Base-by-base conservation (phyloP, 2,113 vertebrate species). In the Serilophus lunatus region DNA sequence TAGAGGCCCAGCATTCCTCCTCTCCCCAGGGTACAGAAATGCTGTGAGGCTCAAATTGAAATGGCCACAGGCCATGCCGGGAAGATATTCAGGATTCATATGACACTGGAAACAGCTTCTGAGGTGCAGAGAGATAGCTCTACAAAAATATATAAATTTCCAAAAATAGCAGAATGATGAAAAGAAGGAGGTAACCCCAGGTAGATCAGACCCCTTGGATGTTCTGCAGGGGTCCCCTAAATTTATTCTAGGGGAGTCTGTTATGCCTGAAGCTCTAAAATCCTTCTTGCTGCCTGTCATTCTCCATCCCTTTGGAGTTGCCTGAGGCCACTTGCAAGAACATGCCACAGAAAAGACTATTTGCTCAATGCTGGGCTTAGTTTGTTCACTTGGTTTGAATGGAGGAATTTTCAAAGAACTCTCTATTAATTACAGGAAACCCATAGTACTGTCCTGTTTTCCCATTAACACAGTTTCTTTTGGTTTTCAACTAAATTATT, bases 341-440 rank as follows among this genome's bases (percentile, higher is more conserved):
- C 82, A 70, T 33, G 28, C 66, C 88, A 90, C 36, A 78, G 64
- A 75, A 70, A 86, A 95, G 78, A 68, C 51, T 86, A 56, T 36
- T 54, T 89, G n/a, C 63, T 88, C 65, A 95, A 97, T 98, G 97
- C 98, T 98, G 98, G 98, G 97, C 96, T 98, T 97, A 95, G 95
- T 97, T 96, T 97, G 95, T 96, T 93, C 90, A 98, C 97, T 97
- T 97, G 94, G 94, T 98, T 97, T 97, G 97, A 97, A 93, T 92
- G 94, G 83, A 97, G 92, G 93, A 93, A 92, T 98, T 98, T 97
- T 98, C 96, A 97, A 97, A 98, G 97, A 93, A 95, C 96, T 98
- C 96, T 96, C 95, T 97, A 97, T 98, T 98, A 98, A 98, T 98
- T 98, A 98, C 98, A 99, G 98, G 97, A 98, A 98, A 98, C 92